Evolutionary conservation across 1,140 invertebrate species (phyloP).

Genomic region (Drosophila kepulauana): DNA sequence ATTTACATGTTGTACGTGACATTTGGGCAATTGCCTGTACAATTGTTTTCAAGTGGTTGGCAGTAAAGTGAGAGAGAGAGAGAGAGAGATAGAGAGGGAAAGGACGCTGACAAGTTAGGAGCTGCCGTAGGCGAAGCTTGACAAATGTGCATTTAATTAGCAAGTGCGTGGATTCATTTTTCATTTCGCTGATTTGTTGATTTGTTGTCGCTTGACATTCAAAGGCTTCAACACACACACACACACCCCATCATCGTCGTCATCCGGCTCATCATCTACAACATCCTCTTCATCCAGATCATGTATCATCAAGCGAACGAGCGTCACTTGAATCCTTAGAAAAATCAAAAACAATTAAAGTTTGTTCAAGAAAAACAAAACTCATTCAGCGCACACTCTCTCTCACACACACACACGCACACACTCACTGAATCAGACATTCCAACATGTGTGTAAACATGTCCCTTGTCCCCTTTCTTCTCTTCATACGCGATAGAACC

Average conservation of each 20-base stretch:
- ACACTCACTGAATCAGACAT: constrained; percentile 23
- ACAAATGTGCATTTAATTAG: constrained; percentile 81
- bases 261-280: not conserved
- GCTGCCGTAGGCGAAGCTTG: constrained; percentile 55
- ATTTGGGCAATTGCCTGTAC: constrained; percentile 70
- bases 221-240: constrained; percentile 65
- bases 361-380: constrained; percentile 82
- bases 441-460: constrained; percentile 67
- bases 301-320: constrained; percentile 37
- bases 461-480: constrained; percentile 32
- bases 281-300: constrained; percentile 2
- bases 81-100: not conserved
- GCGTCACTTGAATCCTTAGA: constrained; percentile 77
- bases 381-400: constrained; percentile 60
- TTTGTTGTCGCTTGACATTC: constrained; percentile 62
- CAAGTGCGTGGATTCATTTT: constrained; percentile 40
- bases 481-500: not conserved
- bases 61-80: not conserved
- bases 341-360: constrained; percentile 83
- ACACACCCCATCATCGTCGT: constrained; percentile 3
- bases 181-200: constrained; percentile 36
- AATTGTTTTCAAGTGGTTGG: constrained; percentile 52
- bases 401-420: constrained; percentile 35
- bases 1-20: constrained; percentile 66
- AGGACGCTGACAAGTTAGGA: not conserved